phyloP scores from a whole-genome alignment of 2,113 vertebrate species.

The Ceyx margarethae region DNA sequence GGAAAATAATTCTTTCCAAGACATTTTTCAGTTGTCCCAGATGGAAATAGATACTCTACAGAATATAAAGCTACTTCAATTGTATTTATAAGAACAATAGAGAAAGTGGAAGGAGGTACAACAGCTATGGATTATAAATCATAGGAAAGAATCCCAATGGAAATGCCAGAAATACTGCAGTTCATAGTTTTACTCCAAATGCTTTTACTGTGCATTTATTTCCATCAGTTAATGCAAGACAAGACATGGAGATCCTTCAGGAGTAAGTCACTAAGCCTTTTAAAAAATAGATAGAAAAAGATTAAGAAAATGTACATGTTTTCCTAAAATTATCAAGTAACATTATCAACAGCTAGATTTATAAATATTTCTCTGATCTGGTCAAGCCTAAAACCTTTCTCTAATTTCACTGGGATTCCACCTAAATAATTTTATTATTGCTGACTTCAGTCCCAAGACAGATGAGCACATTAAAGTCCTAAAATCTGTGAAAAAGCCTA shows the following conservation, averaged over 20 bases:
- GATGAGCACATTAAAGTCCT: not conserved
- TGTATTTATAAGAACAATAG: not conserved
- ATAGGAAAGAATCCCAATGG: not conserved
- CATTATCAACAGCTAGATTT: not conserved
- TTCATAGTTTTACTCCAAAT: not conserved
- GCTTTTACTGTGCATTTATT: not conserved
- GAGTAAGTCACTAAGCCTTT: not conserved
- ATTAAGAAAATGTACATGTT: slow-evolving; percentile 16
- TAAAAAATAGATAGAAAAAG: not conserved
- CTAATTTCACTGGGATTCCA: not conserved
- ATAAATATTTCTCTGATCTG: slow-evolving; percentile 2
- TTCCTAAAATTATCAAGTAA: slow-evolving; percentile 2
- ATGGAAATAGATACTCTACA: not conserved
- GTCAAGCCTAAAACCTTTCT: slow-evolving; percentile 4
- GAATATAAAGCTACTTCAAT: not conserved
- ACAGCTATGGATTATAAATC: not conserved
- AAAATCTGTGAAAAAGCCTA: not conserved
- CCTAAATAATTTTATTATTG: not conserved
- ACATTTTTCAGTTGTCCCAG: not conserved
- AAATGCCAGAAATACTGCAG: not conserved
- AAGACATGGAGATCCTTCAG: not conserved
- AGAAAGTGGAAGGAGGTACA: not conserved
- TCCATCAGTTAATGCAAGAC: not conserved
- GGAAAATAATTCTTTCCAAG: not conserved
- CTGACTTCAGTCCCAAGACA: not conserved